Conservation (phyloP, 2,797 vertebrate genomes). For the Knipowitschia caucasica region DNA sequence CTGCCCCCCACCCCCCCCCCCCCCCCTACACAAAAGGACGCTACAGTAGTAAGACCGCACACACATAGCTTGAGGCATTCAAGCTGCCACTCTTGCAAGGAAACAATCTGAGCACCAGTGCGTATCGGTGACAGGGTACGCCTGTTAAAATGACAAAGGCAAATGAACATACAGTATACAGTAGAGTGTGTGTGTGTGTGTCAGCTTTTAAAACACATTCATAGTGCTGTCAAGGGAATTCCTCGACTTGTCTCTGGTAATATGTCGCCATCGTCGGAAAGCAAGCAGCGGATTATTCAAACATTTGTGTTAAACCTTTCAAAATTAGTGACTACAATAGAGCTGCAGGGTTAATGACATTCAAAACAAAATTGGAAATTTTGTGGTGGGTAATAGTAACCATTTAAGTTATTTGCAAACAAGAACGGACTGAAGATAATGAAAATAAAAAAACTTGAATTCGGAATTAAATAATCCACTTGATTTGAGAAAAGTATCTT, state of each 20-base stretch:
- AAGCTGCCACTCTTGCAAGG: conserved; percentile 44
- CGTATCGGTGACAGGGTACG: conserved; percentile 36
- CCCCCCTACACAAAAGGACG: conserved; percentile 22
- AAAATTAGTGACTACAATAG: conserved; percentile 35
- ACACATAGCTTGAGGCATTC: conserved; percentile 37
- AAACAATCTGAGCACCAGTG: conserved; percentile 41
- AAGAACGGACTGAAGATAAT: no score
- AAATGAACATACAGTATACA: conserved; percentile 23
- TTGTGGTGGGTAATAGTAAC: no score
- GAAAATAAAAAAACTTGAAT: no score
- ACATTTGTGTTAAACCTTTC: conserved; percentile 34
- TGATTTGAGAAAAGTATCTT: no score
- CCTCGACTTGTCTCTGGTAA: conserved; percentile 14
- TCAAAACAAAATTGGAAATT: no score
- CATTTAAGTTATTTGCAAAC: no score
- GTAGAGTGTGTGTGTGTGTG: no score
- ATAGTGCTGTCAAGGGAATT: conserved; percentile 26
- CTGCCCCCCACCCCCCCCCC: conserved; percentile 27
- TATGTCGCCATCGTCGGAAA: conserved; percentile 29
- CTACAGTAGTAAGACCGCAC: conserved; percentile 12
- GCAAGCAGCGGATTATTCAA: conserved; percentile 37
- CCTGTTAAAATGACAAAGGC: conserved; percentile 10
- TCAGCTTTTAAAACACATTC: conserved; percentile 31
- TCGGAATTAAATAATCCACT: no score
- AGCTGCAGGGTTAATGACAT: no score